Conservation (phyloP, 1,140 invertebrate species). For the Idris sp. region DNA sequence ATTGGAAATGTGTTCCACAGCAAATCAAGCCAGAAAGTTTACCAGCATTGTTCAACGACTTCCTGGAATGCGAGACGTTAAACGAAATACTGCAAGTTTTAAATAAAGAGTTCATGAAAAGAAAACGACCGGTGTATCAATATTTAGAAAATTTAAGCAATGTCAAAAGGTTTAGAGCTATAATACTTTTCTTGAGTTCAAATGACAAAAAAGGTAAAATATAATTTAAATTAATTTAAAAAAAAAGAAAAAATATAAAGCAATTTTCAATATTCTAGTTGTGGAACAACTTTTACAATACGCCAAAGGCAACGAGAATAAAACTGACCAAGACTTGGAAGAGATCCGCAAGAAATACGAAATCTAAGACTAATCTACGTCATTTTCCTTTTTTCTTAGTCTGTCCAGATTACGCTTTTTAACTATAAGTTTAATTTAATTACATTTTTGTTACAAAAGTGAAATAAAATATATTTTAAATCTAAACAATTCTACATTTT, state of each 20-base stretch:
- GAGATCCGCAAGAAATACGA: conserved; percentile 15
- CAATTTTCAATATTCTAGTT: conserved; percentile 13
- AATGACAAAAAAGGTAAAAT: conserved; percentile 72
- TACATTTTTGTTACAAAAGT: too few relatives aligned
- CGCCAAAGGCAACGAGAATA: conserved; percentile 1
- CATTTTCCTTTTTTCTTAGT: not conserved
- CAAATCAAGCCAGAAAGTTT: conserved; percentile 78
- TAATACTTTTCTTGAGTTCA: conserved; percentile 74
- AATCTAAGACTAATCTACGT: conserved; percentile 1
- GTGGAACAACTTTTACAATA: conserved; percentile 26
- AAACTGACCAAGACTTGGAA: conserved; percentile 12
- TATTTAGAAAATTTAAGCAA: conserved; percentile 71
- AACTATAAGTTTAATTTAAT: too few relatives aligned
- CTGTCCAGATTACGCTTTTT: too few relatives aligned
- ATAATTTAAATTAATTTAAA: not conserved
- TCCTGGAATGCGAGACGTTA: conserved; percentile 80
- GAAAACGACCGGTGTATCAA: conserved; percentile 66
- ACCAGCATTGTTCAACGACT: conserved; percentile 80
- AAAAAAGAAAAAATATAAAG: too few relatives aligned
- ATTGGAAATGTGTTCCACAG: conserved; percentile 71
- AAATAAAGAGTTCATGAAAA: conserved; percentile 70
- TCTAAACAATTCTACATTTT: too few relatives aligned
- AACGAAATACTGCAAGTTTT: conserved; percentile 79
- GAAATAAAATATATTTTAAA: too few relatives aligned
- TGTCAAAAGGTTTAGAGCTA: conserved; percentile 75